Evolutionary conservation across 2,113 vertebrate species (phyloP).

Genomic region (Pygoscelis antarcticus): DNA sequence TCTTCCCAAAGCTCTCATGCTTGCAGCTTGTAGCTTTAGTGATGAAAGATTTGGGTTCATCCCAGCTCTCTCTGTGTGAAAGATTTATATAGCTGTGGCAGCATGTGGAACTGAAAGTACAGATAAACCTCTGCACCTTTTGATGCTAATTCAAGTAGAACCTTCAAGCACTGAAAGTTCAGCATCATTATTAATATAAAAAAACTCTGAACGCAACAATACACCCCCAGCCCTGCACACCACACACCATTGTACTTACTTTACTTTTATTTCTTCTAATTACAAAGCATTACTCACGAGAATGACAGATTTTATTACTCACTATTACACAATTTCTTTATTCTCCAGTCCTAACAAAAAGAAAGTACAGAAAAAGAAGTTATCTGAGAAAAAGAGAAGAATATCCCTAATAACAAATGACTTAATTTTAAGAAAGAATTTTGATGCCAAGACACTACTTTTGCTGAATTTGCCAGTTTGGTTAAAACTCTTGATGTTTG

Average conservation of each 20-base stretch:
- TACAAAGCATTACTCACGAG: conserved; percentile 58
- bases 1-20: not conserved
- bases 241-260: conserved; percentile 31
- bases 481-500: conserved; percentile 6
- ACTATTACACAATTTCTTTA: conserved; percentile 48
- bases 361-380: conserved; percentile 16
- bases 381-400: not conserved
- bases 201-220: not conserved
- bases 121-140: not conserved
- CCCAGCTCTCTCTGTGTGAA: not conserved
- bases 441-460: conserved; percentile 27
- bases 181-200: conserved; percentile 18
- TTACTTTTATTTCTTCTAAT: conserved; percentile 60
- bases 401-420: not conserved
- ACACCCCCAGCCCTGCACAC: conserved; percentile 37
- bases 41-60: not conserved
- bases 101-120: not conserved
- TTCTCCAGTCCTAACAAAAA: not conserved
- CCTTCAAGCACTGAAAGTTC: not conserved
- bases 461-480: conserved; percentile 7
- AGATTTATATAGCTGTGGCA: not conserved
- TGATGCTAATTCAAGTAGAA: not conserved
- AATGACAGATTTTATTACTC: conserved; percentile 63
- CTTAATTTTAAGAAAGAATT: conserved; percentile 34
- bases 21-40: not conserved